Conservation (phyloP, 2,797 vertebrate species). For the Sebastes variabilis region DNA sequence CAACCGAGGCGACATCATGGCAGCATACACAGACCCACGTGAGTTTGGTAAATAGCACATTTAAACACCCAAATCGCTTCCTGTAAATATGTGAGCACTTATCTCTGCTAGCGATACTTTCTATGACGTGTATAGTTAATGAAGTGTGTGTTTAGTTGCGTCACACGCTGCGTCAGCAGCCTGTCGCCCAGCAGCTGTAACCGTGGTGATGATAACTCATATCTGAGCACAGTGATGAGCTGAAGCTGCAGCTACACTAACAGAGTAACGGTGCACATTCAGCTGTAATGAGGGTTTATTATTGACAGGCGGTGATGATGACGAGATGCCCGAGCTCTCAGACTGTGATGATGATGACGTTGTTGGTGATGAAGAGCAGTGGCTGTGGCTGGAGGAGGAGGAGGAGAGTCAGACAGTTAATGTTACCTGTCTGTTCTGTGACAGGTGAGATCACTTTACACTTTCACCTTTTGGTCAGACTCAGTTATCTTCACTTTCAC, state of each 20-base stretch:
- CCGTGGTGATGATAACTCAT: accelerated
- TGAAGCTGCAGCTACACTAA: too few species aligned
- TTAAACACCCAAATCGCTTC: neutral
- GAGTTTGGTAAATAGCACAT: slow-evolving; percentile 55
- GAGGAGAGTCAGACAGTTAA: slow-evolving; percentile 52
- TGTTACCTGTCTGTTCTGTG: slow-evolving; percentile 90
- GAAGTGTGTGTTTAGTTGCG: neutral
- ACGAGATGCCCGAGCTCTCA: slow-evolving; percentile 79
- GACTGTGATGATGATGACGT: slow-evolving; percentile 83
- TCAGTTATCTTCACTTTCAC: neutral
- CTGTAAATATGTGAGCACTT: accelerated
- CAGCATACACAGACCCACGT: slow-evolving; percentile 77
- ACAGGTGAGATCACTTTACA: slow-evolving; percentile 77
- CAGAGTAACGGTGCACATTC: accelerated
- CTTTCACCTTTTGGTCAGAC: neutral
- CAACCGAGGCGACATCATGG: slow-evolving; percentile 73
- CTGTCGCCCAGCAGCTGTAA: neutral
- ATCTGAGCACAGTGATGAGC: neutral
- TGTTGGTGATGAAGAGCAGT: slow-evolving; percentile 78
- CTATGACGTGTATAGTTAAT: accelerated
- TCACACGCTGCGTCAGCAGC: neutral
- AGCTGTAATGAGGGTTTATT: neutral
- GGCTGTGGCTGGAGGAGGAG: slow-evolving; percentile 81
- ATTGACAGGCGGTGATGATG: slow-evolving; percentile 25
- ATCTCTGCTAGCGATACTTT: accelerated